Evolutionary conservation across 1,140 invertebrate species (phyloP), one percentile per base, ranked within the genome.

Genomic region (Papilio machaon): DNA sequence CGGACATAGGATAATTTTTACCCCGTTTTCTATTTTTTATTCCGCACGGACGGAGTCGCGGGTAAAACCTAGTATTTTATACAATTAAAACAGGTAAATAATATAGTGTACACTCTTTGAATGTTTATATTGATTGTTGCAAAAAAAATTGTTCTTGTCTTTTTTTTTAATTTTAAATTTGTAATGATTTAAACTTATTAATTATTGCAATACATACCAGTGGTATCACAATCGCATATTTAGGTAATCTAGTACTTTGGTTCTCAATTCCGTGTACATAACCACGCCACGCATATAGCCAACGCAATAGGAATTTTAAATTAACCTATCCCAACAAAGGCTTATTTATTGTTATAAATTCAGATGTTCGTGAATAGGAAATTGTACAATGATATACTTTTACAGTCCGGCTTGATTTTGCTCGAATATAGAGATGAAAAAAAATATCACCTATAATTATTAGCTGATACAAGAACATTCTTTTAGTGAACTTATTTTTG

Each of bases 301-400:
- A 13, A 30, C 60, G 23, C 60, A 64, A 64, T 64, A 64, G 60
- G 60, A 64, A 64, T 64, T 64, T 35, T 64, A 30, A 64, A 64
- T 64, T 11, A 64, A 64, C 9, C 23, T 10, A 30, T 30, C 23
- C 19, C 60, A 23, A 13, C 60, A 64, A 64, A 64, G 60, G 60
- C 9, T 64, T 64, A 64, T 64, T 64, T 30, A 64, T 6, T 30
- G 60, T 30, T 64, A 30, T 9, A 19, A 64, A 30, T 64, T 64
- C 60, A 30, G 60, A 64, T 19, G 10, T 64, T 64, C 11, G 60
- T 10, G 23, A 64, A 64, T 64, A 64, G 10, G 30, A 30, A 30
- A 30, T 64, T 64, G 60, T 60, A 1, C n/a, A 19, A 60, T 64
- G 10, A 19, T 64, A 64, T 64, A 60, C 19, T 19, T 13, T 52